Base-by-base conservation (phyloP, 2,113 vertebrate species). In the Lutjanus erythropterus region DNA sequence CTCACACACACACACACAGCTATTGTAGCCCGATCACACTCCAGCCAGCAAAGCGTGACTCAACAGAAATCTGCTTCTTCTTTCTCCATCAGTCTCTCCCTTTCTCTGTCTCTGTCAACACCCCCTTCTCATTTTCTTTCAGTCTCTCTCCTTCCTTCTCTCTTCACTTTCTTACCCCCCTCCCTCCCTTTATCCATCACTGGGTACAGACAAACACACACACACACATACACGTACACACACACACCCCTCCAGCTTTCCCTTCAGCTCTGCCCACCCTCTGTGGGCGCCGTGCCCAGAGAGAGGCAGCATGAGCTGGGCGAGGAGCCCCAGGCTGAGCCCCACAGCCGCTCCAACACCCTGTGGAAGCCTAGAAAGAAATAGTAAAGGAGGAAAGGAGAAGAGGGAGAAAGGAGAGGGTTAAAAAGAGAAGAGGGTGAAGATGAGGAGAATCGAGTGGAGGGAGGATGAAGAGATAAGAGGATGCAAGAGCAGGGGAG, bases 381-480 rank as follows among this genome's bases (percentile, higher is more conserved):
- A 70, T 47, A 65, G 62, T 67, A 44, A 78, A 73, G 69, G 16
- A 61, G 9, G 42, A 50, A 33, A 35, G 60, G 61, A 53, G 21
- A 39, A 39, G 37, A 39, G 37, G 9, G 37, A 2, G 37, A 39
- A 39, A 10, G n/a, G n/a, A n/a, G n/a, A 31, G 31, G 39, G 66
- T 52, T 62, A 49, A 75, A 71, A 53, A 35, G 33, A 78, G 61
- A 61, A 25, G 21, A 69, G 46, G 29, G 64, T 42, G n/a, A 71
- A 52, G 47, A 80, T 58, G 67, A 37, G 75, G 42, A 69, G 81
- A 77, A 83, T 73, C 18, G 41, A 71, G 50, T 37, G 61, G 72
- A 83, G 80, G 68, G 59, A 69, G 75, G 87, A 90, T 89, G 83
- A 88, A 84, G 90, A 88, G 90, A 90, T 91, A 87, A 89, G 88